Evolutionary conservation across 2,113 vertebrate species (phyloP), one percentile per base, ranked within the genome.

Genomic region (Marmota monax): DNA sequence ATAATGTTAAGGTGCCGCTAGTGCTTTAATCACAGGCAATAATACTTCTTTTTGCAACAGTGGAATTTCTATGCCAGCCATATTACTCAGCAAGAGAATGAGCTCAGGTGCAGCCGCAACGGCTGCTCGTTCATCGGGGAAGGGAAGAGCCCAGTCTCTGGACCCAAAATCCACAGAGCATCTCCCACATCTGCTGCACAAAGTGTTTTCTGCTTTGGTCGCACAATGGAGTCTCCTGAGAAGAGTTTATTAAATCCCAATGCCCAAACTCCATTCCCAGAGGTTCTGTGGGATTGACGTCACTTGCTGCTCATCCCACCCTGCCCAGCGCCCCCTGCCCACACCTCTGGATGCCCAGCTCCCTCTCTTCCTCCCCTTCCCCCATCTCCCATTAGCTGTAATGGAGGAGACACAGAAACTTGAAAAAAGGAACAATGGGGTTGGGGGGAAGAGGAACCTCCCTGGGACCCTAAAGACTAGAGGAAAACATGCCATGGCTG

Each of bases 1-100:
- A 93, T 77, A 93, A 88, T 22, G 39, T 78, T 56, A 76, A 86
- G 69, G 53, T 93, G 61, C 53, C 61, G 56, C 86, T 77, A 78
- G 42, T 77, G 45, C 82, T 94, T 94, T 89, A 91, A 96, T 74
- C 48, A 93, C 67, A 85, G 67, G 18, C 87, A 65, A 45, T 53
- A 84, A 91, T 88, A 37, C 34, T 65, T 58, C 1, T 27, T 91
- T 93, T 77, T 39, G 65, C 76, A 85, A 48, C 2, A 1, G 48
- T 7, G 11, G 61, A 82, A 73, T 77, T 88, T 72, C 86, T 74
- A 29, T 42, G 53, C 53, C 34, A 42, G 45, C 20, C n/a, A 13
- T 51, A 42, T 85, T 53, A 79, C 72, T 85, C 22, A 29, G 18
- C 34, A 18, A 85, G 45, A 67, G 45, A 88, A 13, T 3, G 53